Conservation (phyloP, 2,797 vertebrate species). For the Pelobates cultripes region DNA sequence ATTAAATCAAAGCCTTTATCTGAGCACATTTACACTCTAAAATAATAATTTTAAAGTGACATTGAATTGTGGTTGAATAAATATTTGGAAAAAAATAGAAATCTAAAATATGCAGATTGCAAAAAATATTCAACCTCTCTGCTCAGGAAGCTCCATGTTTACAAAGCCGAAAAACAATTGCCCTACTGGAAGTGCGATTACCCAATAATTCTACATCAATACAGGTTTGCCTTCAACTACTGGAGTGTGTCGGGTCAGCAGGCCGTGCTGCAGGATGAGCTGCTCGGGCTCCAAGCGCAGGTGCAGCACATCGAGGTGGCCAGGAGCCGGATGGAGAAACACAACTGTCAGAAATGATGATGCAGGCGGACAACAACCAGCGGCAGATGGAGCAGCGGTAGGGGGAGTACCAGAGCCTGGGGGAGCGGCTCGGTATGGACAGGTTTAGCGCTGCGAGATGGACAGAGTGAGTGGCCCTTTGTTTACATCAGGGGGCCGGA, state of each 20-base stretch:
- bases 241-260: constrained; percentile 88
- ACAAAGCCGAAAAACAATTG: too few species aligned
- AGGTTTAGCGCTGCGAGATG: constrained; percentile 83
- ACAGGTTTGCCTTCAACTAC: constrained; percentile 94
- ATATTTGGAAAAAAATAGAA: too few species aligned
- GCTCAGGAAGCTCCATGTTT: too few species aligned
- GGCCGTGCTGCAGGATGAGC: constrained; percentile 86
- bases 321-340: constrained; percentile 90
- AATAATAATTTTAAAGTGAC: too few species aligned
- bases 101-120: too few species aligned
- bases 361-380: constrained; percentile 89
- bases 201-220: too few species aligned
- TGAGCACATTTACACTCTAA: too few species aligned
- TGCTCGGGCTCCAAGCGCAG: constrained; percentile 90
- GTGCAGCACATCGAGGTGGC: constrained; percentile 94
- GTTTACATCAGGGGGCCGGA: background rate
- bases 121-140: too few species aligned
- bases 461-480: constrained; percentile 79
- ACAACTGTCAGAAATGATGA: constrained; percentile 92
- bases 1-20: too few species aligned
- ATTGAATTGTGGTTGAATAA: too few species aligned
- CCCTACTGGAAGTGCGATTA: too few species aligned
- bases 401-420: constrained; percentile 82
- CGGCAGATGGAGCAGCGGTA: constrained; percentile 93
- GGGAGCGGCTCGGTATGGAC: constrained; percentile 83